Conservation (phyloP, 2,113 vertebrate species). For the Channa argus region DNA sequence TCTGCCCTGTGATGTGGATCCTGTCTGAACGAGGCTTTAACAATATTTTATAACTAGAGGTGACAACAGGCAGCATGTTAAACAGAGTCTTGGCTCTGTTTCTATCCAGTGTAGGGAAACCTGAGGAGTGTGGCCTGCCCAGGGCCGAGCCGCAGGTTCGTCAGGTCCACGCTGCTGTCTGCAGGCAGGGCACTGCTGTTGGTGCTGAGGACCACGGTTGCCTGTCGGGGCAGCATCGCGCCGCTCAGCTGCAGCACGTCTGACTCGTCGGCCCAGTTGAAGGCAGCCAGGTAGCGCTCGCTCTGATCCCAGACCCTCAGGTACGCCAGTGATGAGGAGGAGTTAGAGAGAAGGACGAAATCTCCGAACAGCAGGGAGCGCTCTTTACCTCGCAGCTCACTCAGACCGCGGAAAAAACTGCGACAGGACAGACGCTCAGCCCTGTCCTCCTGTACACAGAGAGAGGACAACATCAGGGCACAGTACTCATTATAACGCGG, state of each 20-base stretch:
- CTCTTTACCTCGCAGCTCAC: constrained; percentile 82
- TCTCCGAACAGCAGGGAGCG: constrained; percentile 87
- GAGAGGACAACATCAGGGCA: background rate
- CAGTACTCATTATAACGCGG: too few species aligned
- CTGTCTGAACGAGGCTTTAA: background rate
- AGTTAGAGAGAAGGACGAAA: constrained; percentile 57
- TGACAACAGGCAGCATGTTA: background rate
- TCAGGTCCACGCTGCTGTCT: constrained; percentile 53
- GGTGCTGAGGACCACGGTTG: constrained; percentile 78
- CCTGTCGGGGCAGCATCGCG: constrained; percentile 58
- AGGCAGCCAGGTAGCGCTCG: constrained; percentile 81
- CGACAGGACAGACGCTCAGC: constrained; percentile 42
- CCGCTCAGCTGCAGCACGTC: background rate
- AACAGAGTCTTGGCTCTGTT: background rate
- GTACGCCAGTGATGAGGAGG: constrained; percentile 71
- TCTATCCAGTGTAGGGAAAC: constrained; percentile 81
- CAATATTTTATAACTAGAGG: background rate
- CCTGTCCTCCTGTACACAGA: constrained; percentile 64
- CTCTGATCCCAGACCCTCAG: constrained; percentile 90
- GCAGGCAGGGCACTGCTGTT: constrained; percentile 15
- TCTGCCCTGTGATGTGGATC: too few species aligned
- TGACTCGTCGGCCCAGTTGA: constrained; percentile 78
- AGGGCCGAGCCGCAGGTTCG: constrained; percentile 69
- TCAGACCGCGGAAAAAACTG: constrained; percentile 76
- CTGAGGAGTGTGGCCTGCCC: constrained; percentile 81